A percentile compares a stretch with the other conserved stretches of the same genome.
Evolutionary conservation across 1,140 invertebrate species (phyloP).

Genomic region (Platorchestia sp.): DNA sequence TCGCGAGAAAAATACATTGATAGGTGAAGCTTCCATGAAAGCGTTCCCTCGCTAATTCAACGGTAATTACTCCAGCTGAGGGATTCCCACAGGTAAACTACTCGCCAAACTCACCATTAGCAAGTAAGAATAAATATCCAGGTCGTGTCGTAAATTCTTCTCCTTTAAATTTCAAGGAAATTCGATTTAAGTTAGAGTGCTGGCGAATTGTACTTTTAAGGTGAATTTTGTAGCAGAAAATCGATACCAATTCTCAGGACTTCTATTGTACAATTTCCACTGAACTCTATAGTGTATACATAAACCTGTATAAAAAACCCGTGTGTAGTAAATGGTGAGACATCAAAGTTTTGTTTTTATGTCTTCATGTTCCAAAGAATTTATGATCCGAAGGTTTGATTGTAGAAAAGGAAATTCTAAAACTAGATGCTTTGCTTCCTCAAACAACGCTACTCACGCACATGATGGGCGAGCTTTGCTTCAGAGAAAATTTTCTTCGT

Average conservation of each 20-base stretch:
- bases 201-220: background rate
- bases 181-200: background rate
- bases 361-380: background rate
- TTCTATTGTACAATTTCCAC: conserved; percentile 15
- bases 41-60: background rate
- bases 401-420: background rate
- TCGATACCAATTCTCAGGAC: conserved; percentile 12
- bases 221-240: background rate
- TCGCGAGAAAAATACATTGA: background rate
- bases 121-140: background rate
- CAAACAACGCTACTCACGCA: too few relatives aligned
- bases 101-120: background rate
- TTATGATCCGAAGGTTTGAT: background rate
- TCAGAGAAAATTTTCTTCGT: too few relatives aligned
- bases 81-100: background rate
- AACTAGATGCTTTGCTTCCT: too few relatives aligned
- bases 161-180: background rate
- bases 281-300: background rate
- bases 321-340: conserved; percentile 4
- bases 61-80: background rate
- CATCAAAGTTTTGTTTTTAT: background rate
- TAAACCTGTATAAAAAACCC: background rate
- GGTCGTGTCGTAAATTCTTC: background rate
- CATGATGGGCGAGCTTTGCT: too few relatives aligned
- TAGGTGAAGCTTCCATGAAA: background rate